Evolutionary conservation across 2,888 invertebrate species (phyloP), one percentile per base, ranked within the genome.

Genomic region (Pheosia tremula): DNA sequence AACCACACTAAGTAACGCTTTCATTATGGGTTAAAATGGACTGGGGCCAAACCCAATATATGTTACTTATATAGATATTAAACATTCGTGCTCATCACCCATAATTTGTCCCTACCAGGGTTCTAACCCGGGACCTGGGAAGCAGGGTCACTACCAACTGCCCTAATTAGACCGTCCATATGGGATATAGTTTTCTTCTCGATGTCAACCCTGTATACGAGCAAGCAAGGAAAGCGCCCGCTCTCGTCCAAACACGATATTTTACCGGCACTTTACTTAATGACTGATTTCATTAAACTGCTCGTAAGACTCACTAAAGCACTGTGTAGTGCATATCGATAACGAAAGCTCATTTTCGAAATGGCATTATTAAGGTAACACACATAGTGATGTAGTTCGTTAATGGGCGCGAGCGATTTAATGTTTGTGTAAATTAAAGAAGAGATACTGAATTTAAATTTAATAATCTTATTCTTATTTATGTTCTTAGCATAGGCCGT

Each of bases 261-360:
- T 85, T 78, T 84, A 84, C 78, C 71, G 80, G 84, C 88, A 90
- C 89, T 90, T 87, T 83, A 82, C 75, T 79, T 90, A 90, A 91
- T 90, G 87, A 90, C 86, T 82, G 82, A 90, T 88, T 90, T 91
- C 90, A 91, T 91, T 91, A 90, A 85, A 86, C 74, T 76, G 72
- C 71, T 79, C 80, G 78, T 84, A 82, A 81, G 80, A 78, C 78
- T 76, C 68, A 75, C 71, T 82, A 73, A 80, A 83, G 80, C 75
- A 74, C 75, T 75, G 63, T 75, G 62, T 65, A 80, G 77, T 78
- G 77, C 80, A 77, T 80, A 80, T 80, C 77, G 88, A 86, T 86
- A 89, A 84, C 79, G 78, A 79, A 79, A 79, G 78, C 81, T 81
- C 80, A 79, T 84, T 82, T 78, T 76, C 72, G 63, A 83, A 85